Conservation (phyloP, 2,113 vertebrate genomes). For the Halichoerus grypus region DNA sequence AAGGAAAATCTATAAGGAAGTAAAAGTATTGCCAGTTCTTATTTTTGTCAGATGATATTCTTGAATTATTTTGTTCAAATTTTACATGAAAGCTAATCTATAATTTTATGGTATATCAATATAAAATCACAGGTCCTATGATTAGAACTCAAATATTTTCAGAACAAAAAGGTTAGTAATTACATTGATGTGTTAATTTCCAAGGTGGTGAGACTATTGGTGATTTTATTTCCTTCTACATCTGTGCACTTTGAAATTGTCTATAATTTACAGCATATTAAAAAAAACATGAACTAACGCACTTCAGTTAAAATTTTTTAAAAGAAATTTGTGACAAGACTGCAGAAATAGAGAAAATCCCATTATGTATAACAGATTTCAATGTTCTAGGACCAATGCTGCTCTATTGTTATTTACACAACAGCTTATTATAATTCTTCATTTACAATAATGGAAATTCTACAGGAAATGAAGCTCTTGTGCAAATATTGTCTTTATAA, state of each 20-base stretch:
- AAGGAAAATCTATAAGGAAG: neutral
- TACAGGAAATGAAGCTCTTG: neutral
- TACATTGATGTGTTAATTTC: neutral
- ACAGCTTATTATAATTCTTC: neutral
- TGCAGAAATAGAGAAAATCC: neutral
- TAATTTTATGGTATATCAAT: neutral
- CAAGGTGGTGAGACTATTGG: neutral
- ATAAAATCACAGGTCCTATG: neutral
- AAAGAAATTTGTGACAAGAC: neutral
- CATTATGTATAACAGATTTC: neutral
- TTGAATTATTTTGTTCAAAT: neutral
- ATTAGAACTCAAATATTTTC: slow-evolving; percentile 1
- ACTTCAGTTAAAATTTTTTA: neutral
- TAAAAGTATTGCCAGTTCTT: neutral
- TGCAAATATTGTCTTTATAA: neutral
- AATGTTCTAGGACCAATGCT: neutral
- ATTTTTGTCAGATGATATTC: neutral
- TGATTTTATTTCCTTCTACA: neutral
- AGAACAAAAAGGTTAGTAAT: neutral
- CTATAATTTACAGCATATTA: neutral
- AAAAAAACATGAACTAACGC: neutral
- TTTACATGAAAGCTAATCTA: neutral
- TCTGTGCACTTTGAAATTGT: neutral
- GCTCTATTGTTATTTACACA: neutral
- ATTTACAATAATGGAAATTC: neutral